Conservation (phyloP, 1,140 invertebrate genomes). For the Yoshiicerus persimilis region DNA sequence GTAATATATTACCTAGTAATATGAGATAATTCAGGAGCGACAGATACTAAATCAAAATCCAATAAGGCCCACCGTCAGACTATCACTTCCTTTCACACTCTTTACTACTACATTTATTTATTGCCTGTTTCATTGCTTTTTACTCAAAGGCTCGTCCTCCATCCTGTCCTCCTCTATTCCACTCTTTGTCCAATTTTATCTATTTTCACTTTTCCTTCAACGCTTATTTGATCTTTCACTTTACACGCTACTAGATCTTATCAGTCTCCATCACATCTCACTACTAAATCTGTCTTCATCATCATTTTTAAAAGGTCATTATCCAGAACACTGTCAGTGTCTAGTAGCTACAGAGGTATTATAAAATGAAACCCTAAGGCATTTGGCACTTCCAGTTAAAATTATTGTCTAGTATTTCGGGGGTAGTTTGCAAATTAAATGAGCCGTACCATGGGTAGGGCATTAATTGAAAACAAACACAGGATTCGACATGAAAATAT, state of each 20-base stretch:
- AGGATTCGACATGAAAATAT: too few species aligned
- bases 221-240: neutral
- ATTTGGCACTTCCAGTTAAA: too few species aligned
- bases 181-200: neutral
- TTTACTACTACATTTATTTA: conserved; percentile 16
- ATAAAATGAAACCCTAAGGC: too few species aligned
- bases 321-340: neutral
- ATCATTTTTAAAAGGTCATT: neutral
- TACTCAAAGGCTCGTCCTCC: neutral
- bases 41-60: conserved; percentile 30
- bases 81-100: conserved; percentile 16
- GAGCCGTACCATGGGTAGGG: too few species aligned
- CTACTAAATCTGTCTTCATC: too few species aligned
- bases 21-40: conserved; percentile 23
- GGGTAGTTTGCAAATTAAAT: too few species aligned
- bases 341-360: too few species aligned
- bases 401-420: too few species aligned
- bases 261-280: neutral
- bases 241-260: neutral
- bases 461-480: too few species aligned
- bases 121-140: conserved; percentile 1
- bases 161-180: neutral
- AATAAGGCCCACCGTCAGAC: conserved; percentile 21
- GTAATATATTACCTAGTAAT: conserved; percentile 25
- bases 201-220: neutral